Evolutionary conservation across 1,140 invertebrate species (phyloP), one percentile per base, ranked within the genome.

Genomic region (Luehdorfia chinensis): DNA sequence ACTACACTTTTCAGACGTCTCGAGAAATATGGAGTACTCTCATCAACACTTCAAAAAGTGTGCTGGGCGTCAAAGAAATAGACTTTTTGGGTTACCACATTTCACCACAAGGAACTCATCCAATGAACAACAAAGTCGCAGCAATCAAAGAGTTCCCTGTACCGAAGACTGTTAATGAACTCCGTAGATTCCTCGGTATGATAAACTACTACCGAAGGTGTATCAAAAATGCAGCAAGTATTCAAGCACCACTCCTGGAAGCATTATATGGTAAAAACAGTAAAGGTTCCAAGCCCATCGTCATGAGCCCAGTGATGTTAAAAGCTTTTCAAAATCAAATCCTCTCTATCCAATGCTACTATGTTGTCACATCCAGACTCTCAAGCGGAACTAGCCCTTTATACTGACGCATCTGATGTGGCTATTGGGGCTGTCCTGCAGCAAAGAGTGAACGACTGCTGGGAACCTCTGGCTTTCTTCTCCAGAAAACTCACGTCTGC

Each of bases 171-270:
- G 33, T 36, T 1, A n/a, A 11, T 1, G 6, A 36, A 6, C 15
- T 36, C 6, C 7, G n/a, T n/a, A 16, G 16, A 11, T 36, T 36
- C n/a, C 15, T 36, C 4, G 33, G n/a, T 9, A 36, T 36, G 31
- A 12, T 33, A 8, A 33, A 33, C 15, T 33, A 14, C 15, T 33
- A 33, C 3, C 12, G 31, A 7, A 4, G 15, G 4, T 33, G 13
- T 14, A 4, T 56, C 1, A 47, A 12, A 4, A 1, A n/a, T n/a
- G 8, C 33, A 2, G 32, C 32, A 4, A 6, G 3, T 16, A 11
- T 9, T 4, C 32, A 34, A 18, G 15, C 32, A 4, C 32, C 32
- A n/a, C 7, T 50, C n/a, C 32, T 34, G 1, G 18, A 34, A n/a
- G 32, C 32, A 2, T 11, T 34, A 11, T n/a, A 16, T 3, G 4